Percentiles rank a stretch among this genome's conserved stretches.
phyloP scores from a whole-genome alignment of 2,113 vertebrate genomes.

The Ochotona curzoniae region DNA sequence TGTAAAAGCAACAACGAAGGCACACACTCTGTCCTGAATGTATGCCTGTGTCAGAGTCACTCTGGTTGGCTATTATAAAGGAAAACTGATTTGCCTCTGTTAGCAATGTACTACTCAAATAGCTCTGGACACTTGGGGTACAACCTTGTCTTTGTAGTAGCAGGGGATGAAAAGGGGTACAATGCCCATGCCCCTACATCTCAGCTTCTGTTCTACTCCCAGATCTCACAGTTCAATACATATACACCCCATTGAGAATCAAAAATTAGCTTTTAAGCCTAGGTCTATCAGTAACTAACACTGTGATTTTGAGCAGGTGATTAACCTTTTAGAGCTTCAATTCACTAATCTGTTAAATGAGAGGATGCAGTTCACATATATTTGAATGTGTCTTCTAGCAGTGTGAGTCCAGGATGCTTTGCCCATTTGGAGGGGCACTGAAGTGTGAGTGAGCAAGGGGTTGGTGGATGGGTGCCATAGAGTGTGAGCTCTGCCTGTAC shows the following conservation, averaged over 20 bases:
- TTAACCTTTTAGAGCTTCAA: constrained; percentile 42
- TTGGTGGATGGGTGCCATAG: fast-evolving
- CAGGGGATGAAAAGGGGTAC: not conserved
- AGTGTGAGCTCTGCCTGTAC: not conserved
- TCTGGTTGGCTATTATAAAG: not conserved
- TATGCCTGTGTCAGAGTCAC: not conserved
- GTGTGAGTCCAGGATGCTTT: not conserved
- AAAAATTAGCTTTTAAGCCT: not conserved
- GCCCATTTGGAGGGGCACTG: not conserved
- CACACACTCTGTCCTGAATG: not conserved
- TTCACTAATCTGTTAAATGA: constrained; percentile 54
- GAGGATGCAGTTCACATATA: not conserved
- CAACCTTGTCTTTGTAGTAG: not conserved
- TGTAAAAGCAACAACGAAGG: not conserved
- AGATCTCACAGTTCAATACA: not conserved
- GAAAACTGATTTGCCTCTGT: not conserved
- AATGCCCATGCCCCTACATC: fast-evolving
- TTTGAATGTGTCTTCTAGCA: not conserved
- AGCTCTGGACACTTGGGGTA: not conserved
- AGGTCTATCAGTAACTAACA: not conserved
- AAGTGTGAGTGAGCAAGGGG: not conserved
- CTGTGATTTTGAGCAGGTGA: constrained; percentile 20
- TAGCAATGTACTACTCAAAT: constrained; percentile 31
- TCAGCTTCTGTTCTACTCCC: not conserved
- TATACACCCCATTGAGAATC: not conserved